Evolutionary conservation across 2,888 invertebrate species (phyloP).

Genomic region (Marronus borbonicus): DNA sequence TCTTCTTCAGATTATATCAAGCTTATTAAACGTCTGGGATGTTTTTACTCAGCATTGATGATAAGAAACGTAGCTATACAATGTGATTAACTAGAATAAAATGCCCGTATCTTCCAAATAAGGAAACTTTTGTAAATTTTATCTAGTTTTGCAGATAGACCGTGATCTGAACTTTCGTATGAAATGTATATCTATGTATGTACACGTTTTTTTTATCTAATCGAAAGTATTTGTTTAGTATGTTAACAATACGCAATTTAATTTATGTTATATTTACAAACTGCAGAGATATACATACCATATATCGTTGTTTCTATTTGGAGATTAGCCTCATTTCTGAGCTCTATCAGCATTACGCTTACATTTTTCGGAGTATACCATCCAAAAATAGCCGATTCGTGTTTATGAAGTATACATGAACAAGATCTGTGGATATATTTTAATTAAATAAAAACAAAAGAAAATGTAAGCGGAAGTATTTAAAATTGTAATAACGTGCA

Average conservation of each 20-base stretch:
- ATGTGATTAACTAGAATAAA: too few species aligned
- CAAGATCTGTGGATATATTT: not conserved
- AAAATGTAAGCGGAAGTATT: not conserved
- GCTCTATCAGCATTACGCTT: not conserved
- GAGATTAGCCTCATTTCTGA: not conserved
- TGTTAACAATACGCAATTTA: not conserved
- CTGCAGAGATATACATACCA: not conserved
- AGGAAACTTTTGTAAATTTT: too few species aligned
- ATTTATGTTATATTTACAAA: not conserved
- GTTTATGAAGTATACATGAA: not conserved
- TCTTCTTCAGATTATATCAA: too few species aligned
- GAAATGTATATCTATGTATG: not conserved
- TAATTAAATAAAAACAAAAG: not conserved
- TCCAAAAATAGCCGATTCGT: not conserved
- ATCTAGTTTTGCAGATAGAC: not conserved
- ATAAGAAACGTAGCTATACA: too few species aligned
- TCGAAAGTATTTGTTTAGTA: not conserved
- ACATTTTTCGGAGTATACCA: not conserved
- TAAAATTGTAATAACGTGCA: not conserved
- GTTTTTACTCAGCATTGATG: too few species aligned
- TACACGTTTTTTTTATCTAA: conserved; percentile 14
- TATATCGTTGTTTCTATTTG: not conserved
- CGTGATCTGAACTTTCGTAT: not conserved
- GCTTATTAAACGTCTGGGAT: too few species aligned
- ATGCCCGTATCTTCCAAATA: too few species aligned